Conservation (phyloP, 2,113 vertebrate genomes). For the Rattus norvegicus region DNA sequence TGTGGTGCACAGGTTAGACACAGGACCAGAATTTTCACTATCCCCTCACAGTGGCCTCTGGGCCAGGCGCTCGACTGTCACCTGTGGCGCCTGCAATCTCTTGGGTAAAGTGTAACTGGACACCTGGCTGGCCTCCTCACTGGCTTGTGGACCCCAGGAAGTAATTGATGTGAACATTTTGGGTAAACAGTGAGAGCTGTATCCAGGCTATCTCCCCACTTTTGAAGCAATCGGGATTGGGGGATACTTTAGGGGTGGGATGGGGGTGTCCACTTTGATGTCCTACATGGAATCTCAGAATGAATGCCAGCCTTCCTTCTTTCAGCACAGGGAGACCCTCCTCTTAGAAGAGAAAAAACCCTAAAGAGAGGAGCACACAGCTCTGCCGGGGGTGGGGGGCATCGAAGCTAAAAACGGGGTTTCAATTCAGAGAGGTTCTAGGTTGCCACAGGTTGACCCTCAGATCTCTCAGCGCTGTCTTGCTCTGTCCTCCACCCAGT, state of each 20-base stretch:
- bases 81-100: neutral
- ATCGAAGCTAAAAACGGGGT: rapidly evolving
- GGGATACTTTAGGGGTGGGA: too few relatives aligned
- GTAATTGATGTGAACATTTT: rapidly evolving
- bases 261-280: neutral
- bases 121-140: neutral
- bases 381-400: neutral
- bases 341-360: neutral
- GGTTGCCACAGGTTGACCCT: rapidly evolving
- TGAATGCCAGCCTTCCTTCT: neutral
- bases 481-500: neutral
- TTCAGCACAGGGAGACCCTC: neutral
- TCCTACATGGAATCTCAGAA: neutral
- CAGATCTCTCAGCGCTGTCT: neutral
- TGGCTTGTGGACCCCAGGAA: neutral
- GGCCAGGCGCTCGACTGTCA: too few relatives aligned
- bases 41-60: neutral
- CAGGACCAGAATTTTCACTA: neutral
- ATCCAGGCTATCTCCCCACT: rapidly evolving
- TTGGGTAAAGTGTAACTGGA: rapidly evolving
- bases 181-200: neutral
- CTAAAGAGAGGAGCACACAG: neutral
- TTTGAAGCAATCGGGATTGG: neutral
- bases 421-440: rapidly evolving
- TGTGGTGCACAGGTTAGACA: rapidly evolving